These are phyloP conservation scores for Volucella zonaria DNA, from an alignment of 2,888 invertebrate species.

Conservation along the genomic window DNA sequence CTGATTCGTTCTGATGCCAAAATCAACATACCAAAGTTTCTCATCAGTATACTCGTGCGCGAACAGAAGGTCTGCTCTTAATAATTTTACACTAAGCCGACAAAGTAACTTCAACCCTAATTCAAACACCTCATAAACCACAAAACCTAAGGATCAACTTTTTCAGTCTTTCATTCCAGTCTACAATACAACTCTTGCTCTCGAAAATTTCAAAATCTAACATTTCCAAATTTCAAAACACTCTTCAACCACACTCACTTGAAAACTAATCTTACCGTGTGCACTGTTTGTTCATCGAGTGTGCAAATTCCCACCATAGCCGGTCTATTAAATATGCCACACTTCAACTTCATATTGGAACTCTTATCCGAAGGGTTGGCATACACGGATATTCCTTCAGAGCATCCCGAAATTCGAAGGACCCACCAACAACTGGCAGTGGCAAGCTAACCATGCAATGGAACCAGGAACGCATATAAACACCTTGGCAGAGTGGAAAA, in stretches of 20 bases:
- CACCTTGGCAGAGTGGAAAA: conserved; percentile 55
- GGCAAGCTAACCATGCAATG: conserved; percentile 6
- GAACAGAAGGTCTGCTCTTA: no score
- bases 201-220: conserved; percentile 14
- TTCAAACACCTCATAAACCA: neutral
- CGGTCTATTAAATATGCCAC: conserved; percentile 29
- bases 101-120: neutral
- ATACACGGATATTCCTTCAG: conserved; percentile 8
- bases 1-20: no score
- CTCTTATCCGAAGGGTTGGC: neutral
- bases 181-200: neutral
- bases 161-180: neutral
- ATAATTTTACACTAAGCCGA: no score
- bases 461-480: conserved; percentile 52
- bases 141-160: neutral
- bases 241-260: conserved; percentile 30
- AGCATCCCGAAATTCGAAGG: neutral
- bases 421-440: conserved; percentile 31
- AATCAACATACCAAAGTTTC: no score
- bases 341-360: conserved; percentile 42
- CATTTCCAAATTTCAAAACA: conserved; percentile 26
- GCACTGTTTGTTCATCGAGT: neutral
- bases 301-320: neutral
- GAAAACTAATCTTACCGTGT: conserved; percentile 19
- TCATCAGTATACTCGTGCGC: no score